A percentile compares a stretch with the other conserved stretches of the same genome.
Evolutionary conservation across 2,797 vertebrate genomes (phyloP).

Genomic region (Lycodopsis pacificus): DNA sequence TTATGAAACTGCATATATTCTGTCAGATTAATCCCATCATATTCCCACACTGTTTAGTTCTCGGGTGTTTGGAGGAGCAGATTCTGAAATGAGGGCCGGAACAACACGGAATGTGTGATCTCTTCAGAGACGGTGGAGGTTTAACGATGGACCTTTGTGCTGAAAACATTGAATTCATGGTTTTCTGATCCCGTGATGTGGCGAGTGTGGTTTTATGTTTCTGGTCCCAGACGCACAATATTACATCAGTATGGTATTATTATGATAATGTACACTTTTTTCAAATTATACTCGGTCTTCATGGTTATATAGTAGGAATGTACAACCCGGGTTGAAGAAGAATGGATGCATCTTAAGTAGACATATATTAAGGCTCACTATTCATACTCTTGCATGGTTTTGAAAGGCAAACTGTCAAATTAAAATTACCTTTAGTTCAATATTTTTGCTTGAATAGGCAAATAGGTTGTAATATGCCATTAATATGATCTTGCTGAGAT

Average conservation of each 20-base stretch:
- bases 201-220: constrained; percentile 26
- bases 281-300: constrained; percentile 1
- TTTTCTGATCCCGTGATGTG: constrained; percentile 39
- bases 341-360: neutral
- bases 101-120: constrained; percentile 36
- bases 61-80: constrained; percentile 46
- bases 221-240: constrained; percentile 17
- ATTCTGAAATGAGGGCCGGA: constrained; percentile 51
- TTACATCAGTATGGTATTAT: constrained; percentile 9
- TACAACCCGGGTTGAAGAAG: neutral
- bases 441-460: constrained; percentile 14
- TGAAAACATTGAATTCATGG: constrained; percentile 33
- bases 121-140: constrained; percentile 46
- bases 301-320: neutral
- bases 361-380: neutral
- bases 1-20: constrained; percentile 90
- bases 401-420: constrained; percentile 9
- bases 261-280: neutral
- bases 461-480: constrained; percentile 9
- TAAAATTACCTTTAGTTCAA: constrained; percentile 31
- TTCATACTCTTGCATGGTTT: constrained; percentile 2
- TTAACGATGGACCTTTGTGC: constrained; percentile 22
- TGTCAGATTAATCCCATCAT: constrained; percentile 85
- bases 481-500: constrained; percentile 4
- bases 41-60: constrained; percentile 77